Evolutionary conservation across 2,888 invertebrate species (phyloP), one percentile per base, ranked within the genome.

Genomic region (Patella caerulea): DNA sequence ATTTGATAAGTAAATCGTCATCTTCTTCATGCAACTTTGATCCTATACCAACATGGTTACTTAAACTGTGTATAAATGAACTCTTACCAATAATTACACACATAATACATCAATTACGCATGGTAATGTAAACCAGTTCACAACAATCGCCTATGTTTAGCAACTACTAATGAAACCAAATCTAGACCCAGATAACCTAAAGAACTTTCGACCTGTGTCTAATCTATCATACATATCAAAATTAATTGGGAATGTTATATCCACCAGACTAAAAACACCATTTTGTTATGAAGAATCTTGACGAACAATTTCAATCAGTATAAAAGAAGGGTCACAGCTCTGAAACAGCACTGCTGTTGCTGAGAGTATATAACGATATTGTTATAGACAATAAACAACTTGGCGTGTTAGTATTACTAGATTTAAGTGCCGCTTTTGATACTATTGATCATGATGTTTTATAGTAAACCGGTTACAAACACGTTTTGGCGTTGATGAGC

Each of bases 361-460:
- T 34, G 34, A 34, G 34, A 34, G 34, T 34, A 34, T 34, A 34
- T 34, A 34, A 34, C 34, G 34, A 34, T 34, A 34, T 34, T 34
- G 34, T 34, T 34, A n/a, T 59, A 59, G 19, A 59, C 14, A 17
- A 59, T 17, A 59, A 17, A 59, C 59, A 59, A 17, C 14, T 14
- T 19, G 5, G 0, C 59, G n/a, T 59, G 1, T 19, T 59, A 19
- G 19, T 59, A 17, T 19, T 59, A 17, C 59, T 59, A n/a, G 17
- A 59, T 59, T 59, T 59, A 19, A 59, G 59, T 59, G 59, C 59
- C 59, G 59, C 14, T 17, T 59, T 59, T 59, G 59, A 59, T 19
- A 59, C 59, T 59, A 59, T 59, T 59, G 59, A 59, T 59, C 17
- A 59, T n/a, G 17, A 5, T n/a, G 7, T 19, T 17, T 17, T 59